Evolutionary conservation across 2,797 vertebrate genomes (phyloP), one percentile per base, ranked within the genome.

Genomic region (Okamejei kenojei): DNA sequence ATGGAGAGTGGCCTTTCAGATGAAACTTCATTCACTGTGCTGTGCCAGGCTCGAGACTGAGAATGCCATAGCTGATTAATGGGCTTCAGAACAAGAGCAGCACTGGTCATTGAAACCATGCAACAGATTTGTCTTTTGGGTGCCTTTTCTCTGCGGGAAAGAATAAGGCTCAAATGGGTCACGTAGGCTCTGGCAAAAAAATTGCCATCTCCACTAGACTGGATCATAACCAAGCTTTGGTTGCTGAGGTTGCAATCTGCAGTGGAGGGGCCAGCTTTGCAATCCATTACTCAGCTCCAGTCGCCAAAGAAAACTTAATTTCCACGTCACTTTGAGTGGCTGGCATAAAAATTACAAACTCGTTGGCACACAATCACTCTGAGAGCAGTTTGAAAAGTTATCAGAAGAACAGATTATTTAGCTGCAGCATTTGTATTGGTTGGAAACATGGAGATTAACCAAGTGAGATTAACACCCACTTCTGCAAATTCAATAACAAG

Each of bases 281-380:
- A 35, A 68, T 88, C 84, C n/a, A 68, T 7, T 88, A n/a, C 17
- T 68, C 15, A 19, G 63, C 63, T 23, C 29, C 17, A 11, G 17
- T 9, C 68, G 84, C 63, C n/a, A 88, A 84, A n/a, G 61, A 88
- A 68, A 35, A 68, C 68, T 68, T 65, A 26, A 88, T 11, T 88
- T 88, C 84, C 17, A 9, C 35, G 63, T 88, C 84, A 23, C n/a
- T 68, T 35, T 68, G 84, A 19, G 61, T 4, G 0, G 7, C 0
- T 88, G 82, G 61, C 63, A 8, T 88, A 88, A n/a, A 88, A n/a
- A 68, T 68, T 32, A 13, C n/a, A 88, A 65, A 88, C 84, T 32
- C n/a, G 0, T 17, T 68, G 84, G 61, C 84, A 88, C 29, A 88
- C n/a, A 35, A 35, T 88, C 84, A 68, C 19, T 17, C 19, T 8